Evolutionary conservation across 2,797 vertebrate species (phyloP), one percentile per base, ranked within the genome.

Genomic region (Lutjanus argentimaculatus): DNA sequence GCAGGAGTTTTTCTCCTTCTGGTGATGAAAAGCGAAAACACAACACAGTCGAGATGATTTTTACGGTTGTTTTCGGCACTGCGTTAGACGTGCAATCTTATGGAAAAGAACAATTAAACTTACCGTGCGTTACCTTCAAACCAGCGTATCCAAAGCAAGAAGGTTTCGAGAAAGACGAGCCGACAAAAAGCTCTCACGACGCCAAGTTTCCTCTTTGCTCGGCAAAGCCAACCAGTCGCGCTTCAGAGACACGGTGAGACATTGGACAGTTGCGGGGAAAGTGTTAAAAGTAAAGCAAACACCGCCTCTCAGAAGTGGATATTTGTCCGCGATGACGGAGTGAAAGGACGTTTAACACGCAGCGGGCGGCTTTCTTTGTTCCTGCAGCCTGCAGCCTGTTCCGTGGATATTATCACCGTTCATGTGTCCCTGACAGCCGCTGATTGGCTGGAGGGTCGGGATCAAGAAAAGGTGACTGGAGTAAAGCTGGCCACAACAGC

Each of bases 361-460:
- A 21, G 1, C 83, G 30, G 21, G 67, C 84, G 69, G 83, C 88
- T 87, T 72, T 83, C 91, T 94, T 95, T 94, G 93, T 95, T 93
- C 91, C 84, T 80, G 10, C 79, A 74, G 85, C 69, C 81, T 12
- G 73, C 80, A 45, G 90, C 83, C 84, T 86, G 83, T 22, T 88
- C 84, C 69, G 59, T 79, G 83, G 83, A 88, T 75, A 78, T 86
- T 77, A 85, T 82, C 88, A 66, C 87, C 78, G 84, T 79, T 91
- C 91, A n/a, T 88, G 93, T 77, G 90, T 91, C 79, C 83, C 87
- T 22, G 89, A 74, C 85, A 72, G 85, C 75, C 86, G 84, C 94
- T 94, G 93, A 95, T 95, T 95, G 94, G 94, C 91, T 93, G 89
- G 2, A 70, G 72, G 46, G 11, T 82, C 83, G 89, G 93, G 92